Conservation (phyloP, 2,113 vertebrate genomes). For the Climacteris rufus region DNA sequence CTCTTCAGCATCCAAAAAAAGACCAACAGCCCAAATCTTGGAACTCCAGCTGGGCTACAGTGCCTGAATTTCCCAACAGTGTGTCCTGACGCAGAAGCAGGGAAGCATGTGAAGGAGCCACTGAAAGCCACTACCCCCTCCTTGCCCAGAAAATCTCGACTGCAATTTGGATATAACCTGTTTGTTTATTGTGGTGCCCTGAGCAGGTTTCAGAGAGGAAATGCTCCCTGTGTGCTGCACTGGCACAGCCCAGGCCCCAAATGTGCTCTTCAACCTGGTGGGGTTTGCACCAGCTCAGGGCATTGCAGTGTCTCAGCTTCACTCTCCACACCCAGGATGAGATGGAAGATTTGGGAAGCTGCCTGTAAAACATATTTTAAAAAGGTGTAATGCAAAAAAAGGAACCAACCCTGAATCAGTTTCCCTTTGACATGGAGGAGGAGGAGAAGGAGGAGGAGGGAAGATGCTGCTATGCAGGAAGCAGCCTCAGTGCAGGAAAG, state of each 20-base stretch:
- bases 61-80: neutral
- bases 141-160: neutral
- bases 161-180: neutral
- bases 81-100: neutral
- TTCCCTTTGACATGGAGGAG: neutral
- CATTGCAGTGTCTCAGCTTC: fast-evolving
- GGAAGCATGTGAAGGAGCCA: neutral
- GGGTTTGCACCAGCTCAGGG: neutral
- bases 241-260: neutral
- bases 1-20: neutral
- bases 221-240: fast-evolving
- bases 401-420: neutral
- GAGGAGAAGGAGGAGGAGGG: neutral
- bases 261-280: neutral
- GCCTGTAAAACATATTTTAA: neutral
- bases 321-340: neutral
- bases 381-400: neutral
- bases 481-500: neutral
- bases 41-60: neutral
- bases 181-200: neutral
- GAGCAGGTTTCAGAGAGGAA: neutral
- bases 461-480: neutral
- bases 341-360: neutral
- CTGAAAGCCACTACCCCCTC: fast-evolving
- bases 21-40: neutral